These are phyloP conservation scores for Pollenia amentaria DNA, from an alignment of 2,888 invertebrate species.

Conservation along the genomic window DNA sequence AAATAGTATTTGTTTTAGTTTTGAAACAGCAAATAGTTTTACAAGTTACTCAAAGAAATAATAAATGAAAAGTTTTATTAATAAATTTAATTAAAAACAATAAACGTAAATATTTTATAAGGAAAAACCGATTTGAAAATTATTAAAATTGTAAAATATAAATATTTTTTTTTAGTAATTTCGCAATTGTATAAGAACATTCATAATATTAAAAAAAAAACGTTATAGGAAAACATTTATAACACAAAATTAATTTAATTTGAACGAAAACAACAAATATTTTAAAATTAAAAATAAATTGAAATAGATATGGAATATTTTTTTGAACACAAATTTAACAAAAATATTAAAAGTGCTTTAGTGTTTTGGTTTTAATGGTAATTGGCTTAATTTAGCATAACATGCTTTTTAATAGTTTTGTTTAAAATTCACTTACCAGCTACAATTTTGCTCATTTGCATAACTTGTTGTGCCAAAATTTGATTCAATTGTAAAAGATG, in stretches of 20 bases:
- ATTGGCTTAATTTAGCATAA: constrained; percentile 56
- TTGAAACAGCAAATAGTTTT: constrained; percentile 79
- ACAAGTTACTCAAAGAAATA: constrained; percentile 43
- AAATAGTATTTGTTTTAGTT: constrained; percentile 78
- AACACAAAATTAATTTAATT: constrained; percentile 39
- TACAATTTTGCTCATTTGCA: constrained; percentile 97
- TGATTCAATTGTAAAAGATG: constrained; percentile 96
- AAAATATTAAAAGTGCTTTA: constrained; percentile 71
- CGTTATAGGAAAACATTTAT: constrained; percentile 48
- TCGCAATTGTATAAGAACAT: constrained; percentile 42
- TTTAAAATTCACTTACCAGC: constrained; percentile 89
- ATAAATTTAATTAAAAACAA: constrained; percentile 35
- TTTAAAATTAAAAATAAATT: constrained; percentile 36
- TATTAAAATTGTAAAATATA: constrained; percentile 38
- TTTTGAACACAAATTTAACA: constrained; percentile 64
- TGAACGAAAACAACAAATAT: constrained; percentile 76
- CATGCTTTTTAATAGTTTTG: constrained; percentile 63
- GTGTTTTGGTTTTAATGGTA: constrained; percentile 55
- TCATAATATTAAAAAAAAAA: constrained; percentile 32
- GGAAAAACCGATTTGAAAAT: constrained; percentile 49
- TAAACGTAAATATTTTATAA: constrained; percentile 44
- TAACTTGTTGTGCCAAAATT: constrained; percentile 96
- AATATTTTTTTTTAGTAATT: constrained; percentile 12
- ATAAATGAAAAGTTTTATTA: constrained; percentile 16
- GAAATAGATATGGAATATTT: constrained; percentile 5